Evolutionary conservation across 2,888 invertebrate genomes (phyloP).

Genomic region (Cataglyphis cursor): DNA sequence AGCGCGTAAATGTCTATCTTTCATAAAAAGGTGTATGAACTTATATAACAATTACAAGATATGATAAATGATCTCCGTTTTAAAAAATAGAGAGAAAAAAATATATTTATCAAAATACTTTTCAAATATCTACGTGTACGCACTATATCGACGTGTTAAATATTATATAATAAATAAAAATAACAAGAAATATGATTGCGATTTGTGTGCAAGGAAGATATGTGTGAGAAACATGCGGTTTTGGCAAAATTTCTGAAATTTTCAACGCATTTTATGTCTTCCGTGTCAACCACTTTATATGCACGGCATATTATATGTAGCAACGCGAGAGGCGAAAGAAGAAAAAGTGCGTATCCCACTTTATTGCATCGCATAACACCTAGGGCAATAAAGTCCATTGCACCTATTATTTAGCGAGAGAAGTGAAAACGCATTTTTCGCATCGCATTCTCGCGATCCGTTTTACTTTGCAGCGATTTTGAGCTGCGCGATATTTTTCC

Average conservation of each 20-base stretch:
- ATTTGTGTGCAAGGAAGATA: neutral
- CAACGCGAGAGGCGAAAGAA: neutral
- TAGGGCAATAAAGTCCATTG: conserved; percentile 48
- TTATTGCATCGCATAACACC: conserved; percentile 38
- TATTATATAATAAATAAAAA: neutral
- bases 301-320: conserved; percentile 34
- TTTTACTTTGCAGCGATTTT: conserved; percentile 43
- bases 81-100: neutral
- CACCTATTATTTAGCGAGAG: conserved; percentile 38
- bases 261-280: conserved; percentile 11
- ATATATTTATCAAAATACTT: neutral
- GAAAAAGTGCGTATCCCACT: conserved; percentile 46
- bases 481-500: conserved; percentile 35
- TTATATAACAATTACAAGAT: conserved; percentile 35
- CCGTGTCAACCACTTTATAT: conserved; percentile 37
- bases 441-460: conserved; percentile 24
- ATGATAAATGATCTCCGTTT: conserved; percentile 21
- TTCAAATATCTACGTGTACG: neutral
- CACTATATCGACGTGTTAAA: neutral
- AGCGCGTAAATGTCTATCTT: conserved; percentile 18
- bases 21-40: conserved; percentile 5
- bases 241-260: conserved; percentile 36
- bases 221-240: neutral
- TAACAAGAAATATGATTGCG: conserved; percentile 8
- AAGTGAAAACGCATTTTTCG: conserved; percentile 46